These are phyloP conservation scores for Drosophila phalerata DNA, from an alignment of 2,888 invertebrate genomes.

Conservation along the genomic window DNA sequence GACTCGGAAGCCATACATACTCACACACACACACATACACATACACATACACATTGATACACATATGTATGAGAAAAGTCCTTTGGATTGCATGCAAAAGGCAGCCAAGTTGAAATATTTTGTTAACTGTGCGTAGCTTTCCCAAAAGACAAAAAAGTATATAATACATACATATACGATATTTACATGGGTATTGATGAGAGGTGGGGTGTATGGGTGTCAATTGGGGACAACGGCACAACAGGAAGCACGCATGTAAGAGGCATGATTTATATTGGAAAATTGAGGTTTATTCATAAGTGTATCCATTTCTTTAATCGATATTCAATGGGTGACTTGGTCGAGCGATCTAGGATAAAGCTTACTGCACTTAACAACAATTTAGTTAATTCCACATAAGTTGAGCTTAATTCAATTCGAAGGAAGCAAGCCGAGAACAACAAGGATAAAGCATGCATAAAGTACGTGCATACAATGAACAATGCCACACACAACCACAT, in stretches of 20 bases:
- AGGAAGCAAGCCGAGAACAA: constrained; percentile 39
- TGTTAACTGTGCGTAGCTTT: constrained; percentile 56
- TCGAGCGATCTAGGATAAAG: constrained; percentile 17
- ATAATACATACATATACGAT: constrained; percentile 14
- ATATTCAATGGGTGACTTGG: constrained; percentile 23
- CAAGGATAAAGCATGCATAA: constrained; percentile 49
- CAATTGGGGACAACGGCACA: constrained; percentile 46
- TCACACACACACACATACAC: constrained; percentile 2
- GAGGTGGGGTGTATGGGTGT: neutral
- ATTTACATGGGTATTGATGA: constrained; percentile 57
- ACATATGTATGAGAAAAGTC: constrained; percentile 16
- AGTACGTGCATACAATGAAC: constrained; percentile 67
- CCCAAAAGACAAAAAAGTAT: constrained; percentile 57
- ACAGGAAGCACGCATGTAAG: constrained; percentile 67
- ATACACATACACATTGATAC: constrained; percentile 3
- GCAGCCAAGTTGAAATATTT: constrained; percentile 64
- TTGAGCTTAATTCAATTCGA: constrained; percentile 53
- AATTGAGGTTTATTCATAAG: constrained; percentile 57
- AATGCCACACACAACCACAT: constrained; percentile 24
- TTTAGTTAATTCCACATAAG: constrained; percentile 63
- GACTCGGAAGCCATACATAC: constrained; percentile 6
- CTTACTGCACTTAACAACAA: constrained; percentile 53
- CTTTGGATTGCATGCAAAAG: constrained; percentile 48
- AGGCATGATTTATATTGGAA: constrained; percentile 72
- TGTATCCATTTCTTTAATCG: constrained; percentile 34